A percentile compares a stretch with the other conserved stretches of the same genome.
Evolutionary conservation across 2,888 invertebrate species (phyloP).

Genomic region (Macrosiphum euphorbiae): DNA sequence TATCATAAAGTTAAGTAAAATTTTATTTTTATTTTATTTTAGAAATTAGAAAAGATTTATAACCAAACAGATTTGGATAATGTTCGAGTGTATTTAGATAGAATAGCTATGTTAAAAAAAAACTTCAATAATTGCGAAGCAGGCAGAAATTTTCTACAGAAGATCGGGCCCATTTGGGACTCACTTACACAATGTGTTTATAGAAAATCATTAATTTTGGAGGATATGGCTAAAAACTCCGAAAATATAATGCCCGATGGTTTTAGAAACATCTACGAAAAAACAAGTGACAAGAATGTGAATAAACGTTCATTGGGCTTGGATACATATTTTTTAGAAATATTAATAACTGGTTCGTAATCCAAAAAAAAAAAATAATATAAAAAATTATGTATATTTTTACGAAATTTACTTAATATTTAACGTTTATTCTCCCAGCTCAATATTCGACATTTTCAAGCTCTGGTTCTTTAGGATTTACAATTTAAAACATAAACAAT

Average conservation of each 20-base stretch:
- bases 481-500: not conserved
- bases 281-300: not conserved
- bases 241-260: not conserved
- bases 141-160: constrained; percentile 15
- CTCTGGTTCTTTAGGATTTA: not conserved
- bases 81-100: not conserved
- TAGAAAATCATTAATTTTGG: not conserved
- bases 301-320: not conserved
- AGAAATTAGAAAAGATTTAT: constrained; percentile 5
- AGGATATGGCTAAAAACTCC: not conserved
- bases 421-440: not conserved
- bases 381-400: not conserved
- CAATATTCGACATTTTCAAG: not conserved
- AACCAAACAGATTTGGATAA: not conserved
- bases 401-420: not conserved
- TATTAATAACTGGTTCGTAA: constrained; percentile 15
- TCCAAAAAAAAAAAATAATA: too few relatives aligned
- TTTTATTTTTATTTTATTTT: not conserved
- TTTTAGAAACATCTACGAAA: not conserved
- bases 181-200: constrained; percentile 44
- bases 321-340: constrained; percentile 2
- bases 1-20: not conserved
- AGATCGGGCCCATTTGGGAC: constrained; percentile 20
- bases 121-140: constrained; percentile 25
- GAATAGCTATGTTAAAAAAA: constrained; percentile 25